Conservation (phyloP, 2,888 invertebrate species). For the Rambutsinella grinnellia region DNA sequence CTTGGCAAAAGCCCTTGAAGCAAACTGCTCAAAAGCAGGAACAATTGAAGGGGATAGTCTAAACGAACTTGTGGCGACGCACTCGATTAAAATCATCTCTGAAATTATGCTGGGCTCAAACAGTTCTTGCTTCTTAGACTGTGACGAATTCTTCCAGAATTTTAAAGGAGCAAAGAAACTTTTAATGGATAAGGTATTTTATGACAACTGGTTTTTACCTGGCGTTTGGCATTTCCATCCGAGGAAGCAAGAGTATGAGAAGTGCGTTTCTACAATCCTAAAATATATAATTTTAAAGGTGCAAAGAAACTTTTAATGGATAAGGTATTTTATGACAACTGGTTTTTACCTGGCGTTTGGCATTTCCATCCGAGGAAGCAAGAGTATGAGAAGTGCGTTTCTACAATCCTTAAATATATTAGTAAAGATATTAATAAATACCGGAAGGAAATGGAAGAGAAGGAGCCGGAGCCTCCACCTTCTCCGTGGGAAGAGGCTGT, state of each 20-base stretch:
- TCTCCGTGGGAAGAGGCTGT: too few species aligned
- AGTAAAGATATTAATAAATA: too few species aligned
- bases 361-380: conserved; percentile 11
- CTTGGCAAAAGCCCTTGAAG: not conserved
- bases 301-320: conserved; percentile 3
- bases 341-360: not conserved
- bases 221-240: conserved; percentile 14
- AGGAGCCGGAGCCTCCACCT: not conserved
- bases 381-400: conserved; percentile 1
- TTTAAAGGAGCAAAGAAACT: not conserved
- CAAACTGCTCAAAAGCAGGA: not conserved
- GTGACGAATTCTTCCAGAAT: too few species aligned
- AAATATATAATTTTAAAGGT: not conserved
- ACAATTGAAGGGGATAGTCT: too few species aligned
- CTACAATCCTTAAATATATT: too few species aligned
- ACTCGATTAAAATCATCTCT: too few species aligned
- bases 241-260: conserved; percentile 6
- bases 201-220: conserved; percentile 2
- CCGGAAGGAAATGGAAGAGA: not conserved
- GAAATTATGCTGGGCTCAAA: too few species aligned
- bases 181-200: not conserved
- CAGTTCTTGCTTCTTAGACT: not conserved
- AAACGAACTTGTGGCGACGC: too few species aligned
- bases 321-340: conserved; percentile 4
- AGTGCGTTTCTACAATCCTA: too few species aligned